Base-by-base conservation (phyloP, 1,140 invertebrate genomes). In the Gerris buenoi region DNA sequence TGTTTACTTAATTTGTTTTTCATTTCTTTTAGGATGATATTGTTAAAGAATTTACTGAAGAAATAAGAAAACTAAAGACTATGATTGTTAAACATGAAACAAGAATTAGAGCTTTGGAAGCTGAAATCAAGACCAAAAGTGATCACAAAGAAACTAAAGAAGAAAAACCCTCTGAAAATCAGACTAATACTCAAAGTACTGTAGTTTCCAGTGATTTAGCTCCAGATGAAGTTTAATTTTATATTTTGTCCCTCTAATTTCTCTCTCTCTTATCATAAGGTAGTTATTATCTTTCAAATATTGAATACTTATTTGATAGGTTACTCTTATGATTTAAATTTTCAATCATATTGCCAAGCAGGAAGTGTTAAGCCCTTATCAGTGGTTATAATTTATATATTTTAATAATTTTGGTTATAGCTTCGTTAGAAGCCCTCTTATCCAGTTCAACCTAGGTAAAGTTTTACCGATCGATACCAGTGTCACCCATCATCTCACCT, bases 21-120 rank as follows among this genome's bases (percentile, higher is more conserved):
- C n/a, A 56, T 56, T 13, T 13, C 63, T 71, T 73, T 26, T 66
- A 84, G 83, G 81, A 84, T 64, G 85, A 87, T 68, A 80, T 84
- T 68, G 76, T 93, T 15, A 89, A 93, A 70, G 91, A 94, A 73
- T 86, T 92, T 68, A 81, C 85, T 28, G 87, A 90, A 72, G 90
- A 93, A 76, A 90, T 94, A 71, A 84, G 91, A 61, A 93, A 93
- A 76, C 79, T 97, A 67, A 97, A 97, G 76, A 87, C 91, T 1
- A 90, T 95, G 73, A 90, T 96, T 70, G 88, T 96, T 2, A 95
- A 95, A 74, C 94, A 97, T 75, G 94, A 97, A 78, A 92, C 92
- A 71, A 83, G 93, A 68, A 90, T 91, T 73, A 79, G 87, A 65
- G 81, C 86, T 15, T 74, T 91, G 13, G 88, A 91, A 73, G 84